These are phyloP conservation scores for Coptodon bakossiorum DNA, from an alignment of 2,113 vertebrate species.

Conservation along the genomic window DNA sequence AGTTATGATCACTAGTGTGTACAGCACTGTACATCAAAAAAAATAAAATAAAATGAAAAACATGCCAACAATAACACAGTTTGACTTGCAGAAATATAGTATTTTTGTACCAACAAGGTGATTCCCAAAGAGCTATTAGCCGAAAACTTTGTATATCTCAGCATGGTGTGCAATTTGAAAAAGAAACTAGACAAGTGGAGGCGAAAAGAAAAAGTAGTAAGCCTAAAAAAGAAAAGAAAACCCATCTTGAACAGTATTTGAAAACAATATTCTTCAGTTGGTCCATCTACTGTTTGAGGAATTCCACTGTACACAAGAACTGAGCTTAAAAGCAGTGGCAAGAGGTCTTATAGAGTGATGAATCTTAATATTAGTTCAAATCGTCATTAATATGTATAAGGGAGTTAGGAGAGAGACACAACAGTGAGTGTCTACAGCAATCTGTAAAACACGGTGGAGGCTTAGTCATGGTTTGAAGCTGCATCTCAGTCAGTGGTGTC, in stretches of 20 bases:
- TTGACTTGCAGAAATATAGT: not conserved
- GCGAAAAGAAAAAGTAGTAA: not conserved
- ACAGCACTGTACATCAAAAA: not conserved
- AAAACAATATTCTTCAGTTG: not conserved
- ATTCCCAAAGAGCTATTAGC: not conserved
- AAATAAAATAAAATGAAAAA: rapidly evolving
- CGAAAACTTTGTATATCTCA: not conserved
- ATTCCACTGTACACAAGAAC: not conserved
- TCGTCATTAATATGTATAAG: not conserved
- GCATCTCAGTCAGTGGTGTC: not conserved
- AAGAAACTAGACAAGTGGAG: rapidly evolving
- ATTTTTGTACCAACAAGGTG: not conserved
- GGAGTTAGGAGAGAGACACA: not conserved
- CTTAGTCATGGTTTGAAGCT: not conserved
- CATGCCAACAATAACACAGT: not conserved
- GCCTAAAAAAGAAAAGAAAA: not conserved
- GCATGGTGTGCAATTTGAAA: not conserved
- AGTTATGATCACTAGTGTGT: not conserved
- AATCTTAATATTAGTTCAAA: not conserved
- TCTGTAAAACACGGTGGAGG: not conserved
- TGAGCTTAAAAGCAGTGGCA: not conserved
- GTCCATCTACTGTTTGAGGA: not conserved
- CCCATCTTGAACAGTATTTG: not conserved
- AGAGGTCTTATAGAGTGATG: not conserved
- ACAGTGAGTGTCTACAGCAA: not conserved